phyloP scores from a whole-genome alignment of 2,797 vertebrate species.

The Mormyrus hasselquistii region DNA sequence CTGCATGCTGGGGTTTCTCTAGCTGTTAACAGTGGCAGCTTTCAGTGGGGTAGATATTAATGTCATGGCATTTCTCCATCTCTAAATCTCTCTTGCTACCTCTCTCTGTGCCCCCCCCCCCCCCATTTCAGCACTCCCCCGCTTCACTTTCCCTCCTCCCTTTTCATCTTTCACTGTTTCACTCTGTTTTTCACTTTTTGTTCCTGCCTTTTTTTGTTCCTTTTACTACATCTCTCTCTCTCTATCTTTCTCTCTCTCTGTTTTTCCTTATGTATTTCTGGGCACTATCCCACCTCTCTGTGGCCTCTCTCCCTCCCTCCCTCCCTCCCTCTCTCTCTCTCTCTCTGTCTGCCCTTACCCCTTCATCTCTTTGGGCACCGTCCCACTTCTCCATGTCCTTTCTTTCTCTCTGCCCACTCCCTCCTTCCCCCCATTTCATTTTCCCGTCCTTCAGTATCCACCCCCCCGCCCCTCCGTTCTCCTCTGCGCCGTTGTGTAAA shows the following conservation, averaged over 20 bases:
- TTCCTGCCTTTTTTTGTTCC: neutral
- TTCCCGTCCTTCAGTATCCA: neutral
- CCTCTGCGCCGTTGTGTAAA: neutral
- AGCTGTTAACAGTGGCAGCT: neutral
- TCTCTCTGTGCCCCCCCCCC: neutral
- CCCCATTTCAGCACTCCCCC: neutral
- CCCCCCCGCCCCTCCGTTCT: neutral
- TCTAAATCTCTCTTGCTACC: neutral
- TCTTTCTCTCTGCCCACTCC: neutral
- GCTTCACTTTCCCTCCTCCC: neutral
- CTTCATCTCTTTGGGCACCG: neutral
- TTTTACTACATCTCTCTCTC: neutral
- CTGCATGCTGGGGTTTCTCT: neutral
- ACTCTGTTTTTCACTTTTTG: neutral
- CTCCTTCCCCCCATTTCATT: neutral
- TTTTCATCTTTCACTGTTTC: neutral
- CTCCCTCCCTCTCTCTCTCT: neutral
- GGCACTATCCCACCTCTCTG: neutral
- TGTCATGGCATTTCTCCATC: conserved; percentile 22
- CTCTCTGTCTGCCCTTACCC: neutral
- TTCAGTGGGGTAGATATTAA: conserved; percentile 32
- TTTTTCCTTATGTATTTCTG: neutral
- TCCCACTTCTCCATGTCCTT: neutral
- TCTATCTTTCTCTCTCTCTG: neutral
- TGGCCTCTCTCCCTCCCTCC: neutral